phyloP scores from a whole-genome alignment of 2,113 vertebrate genomes.

The Antennarius striatus region DNA sequence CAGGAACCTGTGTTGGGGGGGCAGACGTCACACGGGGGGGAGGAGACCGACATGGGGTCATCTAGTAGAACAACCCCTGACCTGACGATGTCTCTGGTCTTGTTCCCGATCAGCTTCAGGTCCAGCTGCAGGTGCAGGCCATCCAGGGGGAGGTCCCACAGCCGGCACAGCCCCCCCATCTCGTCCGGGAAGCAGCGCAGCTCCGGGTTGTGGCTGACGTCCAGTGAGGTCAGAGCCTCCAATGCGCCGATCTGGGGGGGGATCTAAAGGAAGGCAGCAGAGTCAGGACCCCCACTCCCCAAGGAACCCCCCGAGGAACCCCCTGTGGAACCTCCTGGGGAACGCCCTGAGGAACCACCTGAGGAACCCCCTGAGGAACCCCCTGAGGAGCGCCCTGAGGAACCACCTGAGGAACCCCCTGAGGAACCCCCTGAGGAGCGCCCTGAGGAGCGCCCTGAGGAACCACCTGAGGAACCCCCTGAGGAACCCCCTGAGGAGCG shows the following conservation, averaged over 20 bases:
- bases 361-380: too few species aligned
- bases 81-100: conserved; percentile 97
- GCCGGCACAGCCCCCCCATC: conserved; percentile 90
- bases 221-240: conserved; percentile 91
- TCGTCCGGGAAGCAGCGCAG: conserved; percentile 93
- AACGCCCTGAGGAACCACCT: too few species aligned
- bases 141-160: conserved; percentile 97
- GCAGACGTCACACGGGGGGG: too few species aligned
- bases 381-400: too few species aligned
- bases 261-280: conserved; percentile 78
- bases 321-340: too few species aligned
- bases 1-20: conserved; percentile 84
- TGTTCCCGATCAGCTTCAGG: conserved; percentile 91
- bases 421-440: too few species aligned
- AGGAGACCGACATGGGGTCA: background rate
- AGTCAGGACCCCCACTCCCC: too few species aligned
- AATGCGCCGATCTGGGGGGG: conserved; percentile 91
- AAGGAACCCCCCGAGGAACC: too few species aligned
- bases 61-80: conserved; percentile 41
- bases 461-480: too few species aligned
- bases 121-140: conserved; percentile 91
- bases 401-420: too few species aligned
- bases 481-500: too few species aligned
- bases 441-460: too few species aligned
- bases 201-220: conserved; percentile 88